These are phyloP conservation scores for Colossoma macropomum DNA, from an alignment of 2,113 vertebrate genomes.

Conservation along the genomic window DNA sequence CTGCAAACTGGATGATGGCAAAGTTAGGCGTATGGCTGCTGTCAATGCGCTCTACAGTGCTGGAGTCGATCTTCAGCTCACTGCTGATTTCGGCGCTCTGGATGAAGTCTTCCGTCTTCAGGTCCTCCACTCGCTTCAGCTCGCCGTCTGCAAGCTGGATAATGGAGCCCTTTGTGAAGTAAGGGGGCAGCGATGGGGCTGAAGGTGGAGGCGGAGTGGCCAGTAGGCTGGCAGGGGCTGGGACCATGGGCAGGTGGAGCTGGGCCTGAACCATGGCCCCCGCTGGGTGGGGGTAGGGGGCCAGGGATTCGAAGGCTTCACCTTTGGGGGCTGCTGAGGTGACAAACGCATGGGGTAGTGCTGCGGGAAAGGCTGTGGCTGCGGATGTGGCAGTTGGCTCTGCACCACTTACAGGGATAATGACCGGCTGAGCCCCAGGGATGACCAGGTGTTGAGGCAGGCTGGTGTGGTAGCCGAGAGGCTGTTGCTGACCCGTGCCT, in stretches of 20 bases:
- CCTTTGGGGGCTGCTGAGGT: conserved; percentile 85
- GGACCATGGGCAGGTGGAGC: conserved; percentile 89
- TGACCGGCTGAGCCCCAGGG: conserved; percentile 89
- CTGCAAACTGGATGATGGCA: conserved; percentile 93
- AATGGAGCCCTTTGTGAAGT: conserved; percentile 97
- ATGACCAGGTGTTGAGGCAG: conserved; percentile 94
- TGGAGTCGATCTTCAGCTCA: conserved; percentile 97
- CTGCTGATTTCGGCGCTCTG: conserved; percentile 97
- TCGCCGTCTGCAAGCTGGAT: conserved; percentile 97
- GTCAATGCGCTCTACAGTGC: conserved; percentile 96
- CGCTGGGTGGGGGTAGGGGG: conserved; percentile 74
- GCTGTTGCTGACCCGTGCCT: conserved; percentile 72
- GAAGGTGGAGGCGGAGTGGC: conserved; percentile 59
- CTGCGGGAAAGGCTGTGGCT: conserved; percentile 82
- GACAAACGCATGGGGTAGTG: conserved; percentile 90
- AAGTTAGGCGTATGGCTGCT: conserved; percentile 87
- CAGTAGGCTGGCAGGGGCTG: conserved; percentile 70
- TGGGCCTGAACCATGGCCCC: conserved; percentile 89
- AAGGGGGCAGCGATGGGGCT: conserved; percentile 88
- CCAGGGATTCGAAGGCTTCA: conserved; percentile 81
- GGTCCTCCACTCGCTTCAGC: conserved; percentile 96
- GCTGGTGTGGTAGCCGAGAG: conserved; percentile 85
- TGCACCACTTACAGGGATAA: conserved; percentile 87
- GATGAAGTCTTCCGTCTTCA: conserved; percentile 98
- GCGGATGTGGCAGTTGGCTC: conserved; percentile 83